Base-by-base conservation (phyloP, 1,140 invertebrate species). In the Holotrichia oblita region DNA sequence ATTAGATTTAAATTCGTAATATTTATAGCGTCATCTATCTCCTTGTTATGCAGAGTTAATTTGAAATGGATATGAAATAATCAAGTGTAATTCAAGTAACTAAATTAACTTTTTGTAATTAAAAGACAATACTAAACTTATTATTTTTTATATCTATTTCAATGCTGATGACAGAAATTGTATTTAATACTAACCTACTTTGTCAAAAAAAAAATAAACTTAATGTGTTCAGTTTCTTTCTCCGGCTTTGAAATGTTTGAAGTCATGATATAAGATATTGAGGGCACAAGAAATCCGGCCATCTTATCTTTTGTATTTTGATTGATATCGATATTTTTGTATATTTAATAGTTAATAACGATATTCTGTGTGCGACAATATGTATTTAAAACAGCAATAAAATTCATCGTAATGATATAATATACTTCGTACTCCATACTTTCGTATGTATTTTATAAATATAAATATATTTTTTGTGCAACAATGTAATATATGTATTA, bases 1-100 rank as follows among this genome's bases (percentile, higher is more conserved):
- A 77, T 84, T 91, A 76, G 89, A n/a, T 91, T 83, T 91, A 78
- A 81, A 40, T 42, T 22, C 14, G 22, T 22, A 17, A 27, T 34
- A 3, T 69, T 48, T 24, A 69, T 48, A 2, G 44, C 10, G 44
- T 14, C n/a, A 17, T 48, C 44, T 17, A 10, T n/a, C n/a, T n/a
- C n/a, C n/a, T n/a, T n/a, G n/a, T n/a, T n/a, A n/a, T 8, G 7
- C 44, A 48, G 10, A 48, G 2, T 48, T 48, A 34, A 34, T 34
- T 34, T 34, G 27, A 34, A 34, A 34, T 34, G 27, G 27, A 34
- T 34, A 34, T 4, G 4, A 34, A 2, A 34, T 20, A 2, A 55
- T 7, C 17, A 7, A 55, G 17, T 2, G 48, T 55, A 55, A 55
- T 55, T 3, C 7, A 17, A 55, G 14, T 55, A 55, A 55, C 17